phyloP scores from a whole-genome alignment of 2,113 vertebrate species.

The Cryptomyrus ogoouensis region DNA sequence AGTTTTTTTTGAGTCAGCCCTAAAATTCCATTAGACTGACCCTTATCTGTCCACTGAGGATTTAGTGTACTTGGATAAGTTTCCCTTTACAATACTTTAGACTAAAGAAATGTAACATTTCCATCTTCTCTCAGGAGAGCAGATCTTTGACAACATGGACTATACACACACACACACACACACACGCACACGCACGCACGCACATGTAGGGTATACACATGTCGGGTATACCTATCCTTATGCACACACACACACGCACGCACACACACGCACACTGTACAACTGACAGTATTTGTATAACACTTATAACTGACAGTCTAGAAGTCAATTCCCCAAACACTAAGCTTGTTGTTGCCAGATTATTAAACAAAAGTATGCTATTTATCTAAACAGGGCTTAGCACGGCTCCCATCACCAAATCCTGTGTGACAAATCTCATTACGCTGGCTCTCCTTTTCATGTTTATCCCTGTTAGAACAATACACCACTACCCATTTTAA shows the following conservation, averaged over 20 bases:
- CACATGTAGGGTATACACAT: no score
- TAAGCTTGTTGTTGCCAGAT: background rate
- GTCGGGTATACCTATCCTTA: no score
- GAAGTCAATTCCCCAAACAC: background rate
- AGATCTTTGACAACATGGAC: background rate
- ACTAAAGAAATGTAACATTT: background rate
- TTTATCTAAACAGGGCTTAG: background rate
- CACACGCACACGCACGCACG: no score
- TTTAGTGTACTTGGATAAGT: background rate
- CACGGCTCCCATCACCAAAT: background rate
- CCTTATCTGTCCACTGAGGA: no score
- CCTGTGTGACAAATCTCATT: background rate
- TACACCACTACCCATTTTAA: background rate
- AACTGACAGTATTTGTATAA: no score
- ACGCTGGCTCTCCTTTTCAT: background rate
- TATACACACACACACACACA: no score
- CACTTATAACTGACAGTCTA: background rate
- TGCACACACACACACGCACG: no score
- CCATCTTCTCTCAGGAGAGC: background rate
- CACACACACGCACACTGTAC: no score
- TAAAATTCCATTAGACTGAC: no score
- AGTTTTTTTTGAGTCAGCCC: no score
- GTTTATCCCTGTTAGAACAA: background rate
- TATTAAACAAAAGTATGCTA: background rate
- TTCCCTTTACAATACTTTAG: background rate